These are phyloP conservation scores for Hydrochoerus hydrochaeris DNA, from an alignment of 2,113 vertebrate genomes.

Conservation along the genomic window DNA sequence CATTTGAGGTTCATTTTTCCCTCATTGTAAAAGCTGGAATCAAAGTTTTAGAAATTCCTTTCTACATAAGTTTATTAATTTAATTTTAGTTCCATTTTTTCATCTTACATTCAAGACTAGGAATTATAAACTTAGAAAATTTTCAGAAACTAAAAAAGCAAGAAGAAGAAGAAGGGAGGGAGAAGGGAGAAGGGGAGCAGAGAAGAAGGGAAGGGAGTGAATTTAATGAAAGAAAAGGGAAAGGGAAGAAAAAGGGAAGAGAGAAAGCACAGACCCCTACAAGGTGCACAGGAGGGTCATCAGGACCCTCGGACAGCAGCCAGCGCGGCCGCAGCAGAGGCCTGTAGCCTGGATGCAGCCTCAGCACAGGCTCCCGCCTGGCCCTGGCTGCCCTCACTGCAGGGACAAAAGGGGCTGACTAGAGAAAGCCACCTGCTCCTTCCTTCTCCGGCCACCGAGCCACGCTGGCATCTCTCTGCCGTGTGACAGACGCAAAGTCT, in stretches of 20 bases:
- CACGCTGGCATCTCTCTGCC: background rate
- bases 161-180: background rate
- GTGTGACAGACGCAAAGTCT: background rate
- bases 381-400: too few species aligned
- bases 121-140: background rate
- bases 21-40: background rate
- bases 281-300: too few species aligned
- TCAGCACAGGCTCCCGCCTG: background rate
- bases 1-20: background rate
- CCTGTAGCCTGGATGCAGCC: too few species aligned
- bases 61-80: background rate
- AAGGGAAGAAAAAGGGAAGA: background rate
- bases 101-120: background rate
- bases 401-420: background rate
- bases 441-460: background rate
- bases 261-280: background rate
- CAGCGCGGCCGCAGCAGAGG: too few species aligned
- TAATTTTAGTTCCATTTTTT: background rate
- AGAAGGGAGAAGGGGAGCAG: background rate
- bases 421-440: background rate
- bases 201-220: background rate
- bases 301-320: background rate
- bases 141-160: background rate
- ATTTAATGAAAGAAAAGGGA: background rate
- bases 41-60: background rate